Base-by-base conservation (phyloP, 2,888 invertebrate genomes). In the Abscondita cerata region DNA sequence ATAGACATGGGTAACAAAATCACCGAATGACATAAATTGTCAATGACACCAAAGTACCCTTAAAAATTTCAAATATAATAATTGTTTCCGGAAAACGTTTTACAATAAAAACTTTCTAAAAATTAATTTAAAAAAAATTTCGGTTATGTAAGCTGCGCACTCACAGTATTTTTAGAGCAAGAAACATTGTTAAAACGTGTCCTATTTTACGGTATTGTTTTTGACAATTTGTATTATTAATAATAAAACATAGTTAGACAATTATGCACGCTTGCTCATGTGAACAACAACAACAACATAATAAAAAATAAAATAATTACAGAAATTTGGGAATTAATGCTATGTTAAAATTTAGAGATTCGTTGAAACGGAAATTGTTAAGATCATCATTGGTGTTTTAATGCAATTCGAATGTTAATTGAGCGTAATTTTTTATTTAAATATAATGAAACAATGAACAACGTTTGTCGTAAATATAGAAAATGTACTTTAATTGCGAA, bases 401-500 rank as follows among this genome's bases (percentile, higher is more conserved):
- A 9, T 44, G 25, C 25, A 19, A 40, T 12, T 6, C 4, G 36
- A 40, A 40, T 8, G 13, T 40, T 40, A 13, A 13, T 12, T 13
- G 13, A 15, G 6, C 2, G 5, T 18, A 36, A 36, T 44, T 44
- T 44, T 18, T 44, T 44, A 9, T 25, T 25, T 25, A 25, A 25
- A 4, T 25, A 25, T 25, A 25, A 25, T 6, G 6, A 25, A 25
- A 25, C 25, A 25, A 25, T 4, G 25, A 25, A 25, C 25, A n/a
- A 9, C 13, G 9, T 16, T 18, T 44, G 44, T 44, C 44, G 18
- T 44, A 13, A 16, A 41, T 41, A 38, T 38, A 41, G 41, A 18
- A 59, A 40, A 59, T 46, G n/a, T n/a, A n/a, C n/a, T n/a, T 16
- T 58, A 59, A 59, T 59, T 59, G 47, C 46, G 47, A 47, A 59